Conservation (phyloP, 2,888 invertebrate genomes). For the Lasioglossum calceatum region DNA sequence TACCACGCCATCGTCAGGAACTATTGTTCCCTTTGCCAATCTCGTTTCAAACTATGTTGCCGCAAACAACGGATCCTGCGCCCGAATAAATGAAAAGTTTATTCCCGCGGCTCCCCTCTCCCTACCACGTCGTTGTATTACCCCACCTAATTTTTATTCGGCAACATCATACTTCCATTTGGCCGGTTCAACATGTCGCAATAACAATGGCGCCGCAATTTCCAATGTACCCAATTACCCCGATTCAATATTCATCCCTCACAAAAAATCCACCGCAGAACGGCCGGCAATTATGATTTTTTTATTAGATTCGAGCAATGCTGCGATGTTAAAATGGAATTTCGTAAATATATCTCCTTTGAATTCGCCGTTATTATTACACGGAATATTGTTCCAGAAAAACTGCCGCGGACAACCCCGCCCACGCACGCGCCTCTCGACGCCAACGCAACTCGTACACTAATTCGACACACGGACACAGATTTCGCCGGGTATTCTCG, state of each 20-base stretch:
- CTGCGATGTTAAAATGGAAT: background rate
- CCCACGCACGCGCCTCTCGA: background rate
- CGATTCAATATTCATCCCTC: background rate
- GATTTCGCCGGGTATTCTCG: background rate
- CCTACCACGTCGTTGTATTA: too few relatives aligned
- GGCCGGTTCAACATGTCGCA: background rate
- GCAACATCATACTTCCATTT: background rate
- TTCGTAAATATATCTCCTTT: background rate
- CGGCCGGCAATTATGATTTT: background rate
- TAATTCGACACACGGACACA: background rate
- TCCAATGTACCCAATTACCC: conserved; percentile 11
- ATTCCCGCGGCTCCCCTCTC: background rate
- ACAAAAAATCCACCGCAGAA: background rate
- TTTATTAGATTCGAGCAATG: background rate
- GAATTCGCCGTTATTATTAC: background rate
- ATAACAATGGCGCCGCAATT: background rate
- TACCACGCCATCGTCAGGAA: background rate
- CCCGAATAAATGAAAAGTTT: conserved; percentile 20
- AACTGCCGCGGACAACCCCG: background rate
- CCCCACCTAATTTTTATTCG: conserved; percentile 22
- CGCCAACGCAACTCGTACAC: background rate
- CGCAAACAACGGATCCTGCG: background rate
- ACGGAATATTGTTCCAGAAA: background rate
- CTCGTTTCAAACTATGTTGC: conserved; percentile 8
- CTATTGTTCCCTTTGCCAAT: conserved; percentile 16